Base-by-base conservation (phyloP, 2,797 vertebrate species). In the Todus mexicanus region DNA sequence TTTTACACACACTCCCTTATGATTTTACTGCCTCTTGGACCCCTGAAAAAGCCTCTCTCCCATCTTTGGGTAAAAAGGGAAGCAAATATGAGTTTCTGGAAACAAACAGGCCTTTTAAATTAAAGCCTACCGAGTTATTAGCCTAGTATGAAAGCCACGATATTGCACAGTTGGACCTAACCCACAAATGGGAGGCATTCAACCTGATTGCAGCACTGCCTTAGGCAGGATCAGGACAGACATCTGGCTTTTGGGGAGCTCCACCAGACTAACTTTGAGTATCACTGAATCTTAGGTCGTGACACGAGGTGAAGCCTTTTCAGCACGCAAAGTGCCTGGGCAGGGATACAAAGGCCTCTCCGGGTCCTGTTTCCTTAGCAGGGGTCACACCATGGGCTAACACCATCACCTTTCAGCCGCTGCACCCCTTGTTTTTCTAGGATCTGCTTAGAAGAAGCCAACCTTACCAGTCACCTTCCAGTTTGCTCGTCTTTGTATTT, bases 21-120 rank as follows among this genome's bases (percentile, higher is more conserved):
- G 56, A 65, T 33, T 94, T 90, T 84, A 40, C 48, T 83, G n/a
- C 54, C 21, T 87, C 18, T 20, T 22, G 6, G 43, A 83, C 11
- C 11, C 31, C 40, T 54, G 75, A 47, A 77, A 75, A 90, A 91
- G 6, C 9, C 37, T 60, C 38, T 70, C 37, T 66, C 27, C n/a
- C 40, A 47, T 60, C 56, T 89, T 86, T 64, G 27, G 23, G 43
- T 26, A 76, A 65, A 81, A 84, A 71, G 12, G 15, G 50, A 82
- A 83, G 8, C 4, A 80, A 71, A 47, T 45, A 66, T 0, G 37
- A 72, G 21, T 50, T 85, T 72, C 61, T 89, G 57, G 47, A 92
- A 92, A 77, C 35, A 90, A 83, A 65, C 22, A 60, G 79, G 10
- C 60, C 40, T 85, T 96, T 95, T 76, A 91, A 87, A 93, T 47